Evolutionary conservation across 2,113 vertebrate genomes (phyloP).

Genomic region (Tauraco erythrolophus): DNA sequence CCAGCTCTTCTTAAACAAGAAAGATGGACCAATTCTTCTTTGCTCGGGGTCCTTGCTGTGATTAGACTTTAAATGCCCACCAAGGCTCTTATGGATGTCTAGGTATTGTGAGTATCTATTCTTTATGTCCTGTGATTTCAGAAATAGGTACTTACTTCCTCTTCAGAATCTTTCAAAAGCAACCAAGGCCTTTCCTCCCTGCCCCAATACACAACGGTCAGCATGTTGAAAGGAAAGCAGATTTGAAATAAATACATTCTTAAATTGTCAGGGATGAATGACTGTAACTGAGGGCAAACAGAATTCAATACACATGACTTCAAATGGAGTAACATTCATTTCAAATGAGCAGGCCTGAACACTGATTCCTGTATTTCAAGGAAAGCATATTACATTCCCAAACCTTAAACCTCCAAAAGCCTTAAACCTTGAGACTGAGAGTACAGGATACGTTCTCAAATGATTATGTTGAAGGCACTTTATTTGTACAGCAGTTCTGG

Average conservation of each 20-base stretch:
- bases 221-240: not conserved
- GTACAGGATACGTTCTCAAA: not conserved
- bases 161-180: not conserved
- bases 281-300: not conserved
- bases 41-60: not conserved
- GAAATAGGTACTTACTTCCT: not conserved
- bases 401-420: not conserved
- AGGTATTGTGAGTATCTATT: not conserved
- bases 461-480: not conserved
- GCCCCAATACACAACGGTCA: not conserved
- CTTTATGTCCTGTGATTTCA: not conserved
- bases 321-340: not conserved
- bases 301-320: not conserved
- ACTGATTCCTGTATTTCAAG: not conserved
- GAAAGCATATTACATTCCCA: not conserved
- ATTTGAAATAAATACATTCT: not conserved
- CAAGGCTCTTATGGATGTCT: not conserved
- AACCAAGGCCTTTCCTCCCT: not conserved
- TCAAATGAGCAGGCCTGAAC: not conserved
- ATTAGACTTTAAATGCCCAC: not conserved
- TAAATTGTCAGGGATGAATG: not conserved
- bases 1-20: not conserved
- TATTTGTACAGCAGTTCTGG: not conserved
- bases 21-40: not conserved
- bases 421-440: not conserved